Conservation (phyloP, 2,888 invertebrate species). For the Lomographa bimaculata region DNA sequence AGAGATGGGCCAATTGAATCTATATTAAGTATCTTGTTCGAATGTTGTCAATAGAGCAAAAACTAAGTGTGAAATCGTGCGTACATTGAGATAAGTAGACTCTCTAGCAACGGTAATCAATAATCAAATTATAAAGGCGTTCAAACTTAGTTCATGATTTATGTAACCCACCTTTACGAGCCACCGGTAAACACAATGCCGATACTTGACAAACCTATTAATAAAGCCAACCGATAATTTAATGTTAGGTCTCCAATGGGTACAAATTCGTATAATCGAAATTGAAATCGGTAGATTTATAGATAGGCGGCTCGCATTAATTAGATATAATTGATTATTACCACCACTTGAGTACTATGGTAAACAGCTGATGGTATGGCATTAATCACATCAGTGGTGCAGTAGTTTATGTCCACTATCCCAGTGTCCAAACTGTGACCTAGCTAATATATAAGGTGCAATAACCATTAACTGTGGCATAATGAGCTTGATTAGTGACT, state of each 20-base stretch:
- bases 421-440: constrained; percentile 25
- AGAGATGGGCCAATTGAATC: too few relatives aligned
- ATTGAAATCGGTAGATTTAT: constrained; percentile 25
- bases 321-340: constrained; percentile 21
- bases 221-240: constrained; percentile 25
- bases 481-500: constrained; percentile 35
- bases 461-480: constrained; percentile 32
- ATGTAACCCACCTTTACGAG: constrained; percentile 44
- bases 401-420: constrained; percentile 25
- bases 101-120: constrained; percentile 41
- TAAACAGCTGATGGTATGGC: constrained; percentile 15
- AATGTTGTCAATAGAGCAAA: too few relatives aligned
- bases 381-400: constrained; percentile 24
- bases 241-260: constrained; percentile 20
- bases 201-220: constrained; percentile 34
- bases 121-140: constrained; percentile 44
- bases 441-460: constrained; percentile 23
- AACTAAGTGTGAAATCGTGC: neutral
- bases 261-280: constrained; percentile 20
- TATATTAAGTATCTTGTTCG: too few relatives aligned
- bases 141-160: constrained; percentile 54
- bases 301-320: constrained; percentile 18
- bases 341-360: constrained; percentile 15
- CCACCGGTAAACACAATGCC: constrained; percentile 43
- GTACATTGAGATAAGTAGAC: constrained; percentile 24